phyloP scores from a whole-genome alignment of 1,140 invertebrate species.

The Halesus radiatus region DNA sequence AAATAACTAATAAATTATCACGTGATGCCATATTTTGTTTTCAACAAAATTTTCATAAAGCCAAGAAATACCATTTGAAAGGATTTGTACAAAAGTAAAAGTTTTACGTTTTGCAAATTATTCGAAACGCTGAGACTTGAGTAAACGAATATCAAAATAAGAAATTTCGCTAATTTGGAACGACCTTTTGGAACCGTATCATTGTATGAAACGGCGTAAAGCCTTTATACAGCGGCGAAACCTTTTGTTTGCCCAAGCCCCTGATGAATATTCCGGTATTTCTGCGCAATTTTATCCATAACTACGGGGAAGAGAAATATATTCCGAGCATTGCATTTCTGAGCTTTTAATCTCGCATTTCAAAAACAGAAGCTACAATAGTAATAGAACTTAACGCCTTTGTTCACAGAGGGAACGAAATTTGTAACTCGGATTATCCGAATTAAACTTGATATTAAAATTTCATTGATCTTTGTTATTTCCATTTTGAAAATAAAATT shows the following conservation, averaged over 20 bases:
- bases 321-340: slow-evolving; percentile 33
- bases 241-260: slow-evolving; percentile 22
- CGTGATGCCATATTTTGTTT: too few species aligned
- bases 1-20: too few species aligned
- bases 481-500: background rate
- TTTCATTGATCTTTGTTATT: background rate
- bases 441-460: slow-evolving; percentile 2
- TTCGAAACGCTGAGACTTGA: background rate
- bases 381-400: background rate
- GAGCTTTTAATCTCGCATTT: slow-evolving; percentile 42
- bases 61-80: too few species aligned
- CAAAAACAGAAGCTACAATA: slow-evolving; percentile 27
- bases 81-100: too few species aligned
- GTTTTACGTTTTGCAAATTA: too few species aligned
- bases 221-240: background rate
- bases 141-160: slow-evolving; percentile 3
- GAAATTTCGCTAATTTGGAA: slow-evolving; percentile 10
- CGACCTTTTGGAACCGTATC: slow-evolving; percentile 17
- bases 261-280: slow-evolving; percentile 35
- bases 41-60: too few species aligned
- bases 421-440: slow-evolving; percentile 10
- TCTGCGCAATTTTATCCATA: slow-evolving; percentile 16
- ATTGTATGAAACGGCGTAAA: background rate
- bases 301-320: slow-evolving; percentile 17
- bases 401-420: background rate